Conservation (phyloP, 2,797 vertebrate species). For the Etheostoma perlongum region DNA sequence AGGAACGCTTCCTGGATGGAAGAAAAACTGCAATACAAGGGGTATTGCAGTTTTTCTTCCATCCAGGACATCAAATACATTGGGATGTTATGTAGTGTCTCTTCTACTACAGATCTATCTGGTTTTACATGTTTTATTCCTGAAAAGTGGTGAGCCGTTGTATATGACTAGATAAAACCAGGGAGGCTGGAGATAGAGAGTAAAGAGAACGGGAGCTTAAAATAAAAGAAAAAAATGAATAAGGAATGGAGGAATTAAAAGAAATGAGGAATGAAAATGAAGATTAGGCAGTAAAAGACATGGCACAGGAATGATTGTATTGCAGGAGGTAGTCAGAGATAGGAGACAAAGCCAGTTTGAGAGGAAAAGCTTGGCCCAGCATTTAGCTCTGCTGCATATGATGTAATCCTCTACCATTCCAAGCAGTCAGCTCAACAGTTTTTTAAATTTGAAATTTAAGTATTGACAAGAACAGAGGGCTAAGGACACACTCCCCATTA, state of each 20-base stretch:
- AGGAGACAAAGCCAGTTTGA: constrained; percentile 68
- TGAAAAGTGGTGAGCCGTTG: constrained; percentile 13
- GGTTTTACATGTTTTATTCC: constrained; percentile 14
- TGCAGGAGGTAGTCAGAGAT: constrained; percentile 36
- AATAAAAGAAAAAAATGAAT: background rate
- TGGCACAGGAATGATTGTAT: background rate
- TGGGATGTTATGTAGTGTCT: constrained; percentile 6
- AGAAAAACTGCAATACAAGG: constrained; percentile 27
- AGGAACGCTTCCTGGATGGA: constrained; percentile 10
- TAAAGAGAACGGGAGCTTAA: background rate
- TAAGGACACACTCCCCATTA: background rate
- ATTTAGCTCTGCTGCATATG: constrained; percentile 75
- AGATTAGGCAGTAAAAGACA: constrained; percentile 6
- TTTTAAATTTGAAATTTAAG: constrained; percentile 27
- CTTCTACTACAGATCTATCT: background rate
- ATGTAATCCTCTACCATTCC: constrained; percentile 68
- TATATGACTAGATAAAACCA: background rate
- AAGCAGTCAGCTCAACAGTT: constrained; percentile 49
- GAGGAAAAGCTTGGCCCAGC: constrained; percentile 60
- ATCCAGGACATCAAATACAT: constrained; percentile 13
- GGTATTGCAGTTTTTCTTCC: no score
- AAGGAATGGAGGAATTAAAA: background rate
- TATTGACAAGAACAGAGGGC: constrained; percentile 13
- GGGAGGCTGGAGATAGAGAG: constrained; percentile 1
- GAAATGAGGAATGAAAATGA: background rate